Percentiles rank a stretch among this genome's conserved stretches.
Evolutionary conservation across 2,888 invertebrate species (phyloP).

Genomic region (Apotomis capreana): DNA sequence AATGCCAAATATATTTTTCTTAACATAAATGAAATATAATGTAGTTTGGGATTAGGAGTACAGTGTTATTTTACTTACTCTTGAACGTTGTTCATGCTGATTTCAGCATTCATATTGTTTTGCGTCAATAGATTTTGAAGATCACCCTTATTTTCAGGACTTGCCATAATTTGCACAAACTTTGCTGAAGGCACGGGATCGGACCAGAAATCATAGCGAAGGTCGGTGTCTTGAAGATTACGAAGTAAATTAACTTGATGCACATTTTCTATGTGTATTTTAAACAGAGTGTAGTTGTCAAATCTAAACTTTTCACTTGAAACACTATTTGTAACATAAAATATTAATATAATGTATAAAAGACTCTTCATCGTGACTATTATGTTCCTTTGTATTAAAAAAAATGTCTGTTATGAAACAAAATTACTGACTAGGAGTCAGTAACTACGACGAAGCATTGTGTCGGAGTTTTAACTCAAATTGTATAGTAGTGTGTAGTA

Average conservation of each 20-base stretch:
- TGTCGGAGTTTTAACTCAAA: neutral
- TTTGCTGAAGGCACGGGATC: conserved; percentile 61
- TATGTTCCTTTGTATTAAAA: neutral
- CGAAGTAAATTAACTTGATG: conserved; percentile 77
- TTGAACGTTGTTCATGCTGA: conserved; percentile 77
- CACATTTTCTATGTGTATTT: conserved; percentile 75
- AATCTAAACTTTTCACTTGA: conserved; percentile 60
- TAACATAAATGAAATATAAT: too few relatives aligned
- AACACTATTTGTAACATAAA: conserved; percentile 26
- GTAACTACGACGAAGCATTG: neutral
- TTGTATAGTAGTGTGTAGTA: too few relatives aligned
- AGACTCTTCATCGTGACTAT: conserved; percentile 11
- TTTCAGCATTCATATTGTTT: conserved; percentile 66
- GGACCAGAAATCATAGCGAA: conserved; percentile 75
- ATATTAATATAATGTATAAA: neutral
- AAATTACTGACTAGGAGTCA: neutral
- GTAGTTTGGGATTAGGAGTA: too few relatives aligned
- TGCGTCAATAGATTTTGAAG: conserved; percentile 65
- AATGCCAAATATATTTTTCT: too few relatives aligned
- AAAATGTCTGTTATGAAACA: neutral
- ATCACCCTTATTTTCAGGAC: conserved; percentile 62
- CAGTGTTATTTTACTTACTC: conserved; percentile 62
- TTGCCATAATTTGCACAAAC: conserved; percentile 72
- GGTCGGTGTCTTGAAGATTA: conserved; percentile 68
- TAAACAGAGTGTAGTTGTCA: conserved; percentile 79